Evolutionary conservation across 2,113 vertebrate genomes (phyloP).

Genomic region (Machaerirhynchus nigripectus): DNA sequence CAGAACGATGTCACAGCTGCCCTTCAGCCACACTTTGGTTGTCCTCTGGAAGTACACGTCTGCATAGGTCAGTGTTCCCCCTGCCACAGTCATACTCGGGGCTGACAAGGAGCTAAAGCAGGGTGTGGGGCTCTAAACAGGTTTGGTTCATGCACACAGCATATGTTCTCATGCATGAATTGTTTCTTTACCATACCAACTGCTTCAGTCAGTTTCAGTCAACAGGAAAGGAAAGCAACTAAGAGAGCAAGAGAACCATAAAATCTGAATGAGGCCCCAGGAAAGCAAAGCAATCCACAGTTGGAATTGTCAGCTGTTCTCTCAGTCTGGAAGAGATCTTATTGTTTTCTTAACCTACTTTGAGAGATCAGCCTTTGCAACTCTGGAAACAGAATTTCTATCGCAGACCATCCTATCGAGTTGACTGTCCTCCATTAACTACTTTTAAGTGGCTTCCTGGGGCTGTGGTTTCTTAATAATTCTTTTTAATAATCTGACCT

Average conservation of each 20-base stretch:
- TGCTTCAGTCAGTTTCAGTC: not conserved
- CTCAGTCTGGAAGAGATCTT: not conserved
- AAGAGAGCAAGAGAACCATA: not conserved
- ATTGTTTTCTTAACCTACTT: not conserved
- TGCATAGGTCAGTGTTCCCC: fast-evolving
- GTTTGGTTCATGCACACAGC: not conserved
- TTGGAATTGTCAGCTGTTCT: not conserved
- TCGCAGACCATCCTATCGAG: not conserved
- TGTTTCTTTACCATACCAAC: not conserved
- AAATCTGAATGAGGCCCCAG: not conserved
- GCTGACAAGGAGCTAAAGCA: fast-evolving
- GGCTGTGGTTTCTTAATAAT: not conserved
- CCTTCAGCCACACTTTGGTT: fast-evolving
- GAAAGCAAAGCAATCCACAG: not conserved
- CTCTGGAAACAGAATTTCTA: not conserved
- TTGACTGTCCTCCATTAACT: not conserved
- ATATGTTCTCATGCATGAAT: not conserved
- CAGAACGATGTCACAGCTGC: fast-evolving
- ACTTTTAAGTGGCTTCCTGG: not conserved
- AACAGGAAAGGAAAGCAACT: not conserved
- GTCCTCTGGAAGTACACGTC: not conserved
- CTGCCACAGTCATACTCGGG: no score
- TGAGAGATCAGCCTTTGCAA: not conserved
- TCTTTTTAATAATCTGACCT: not conserved
- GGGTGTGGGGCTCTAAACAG: not conserved